Percentiles rank a stretch among this genome's conserved stretches.
Evolutionary conservation across 2,888 invertebrate species (phyloP).

Genomic region (Tiliacea citrago): DNA sequence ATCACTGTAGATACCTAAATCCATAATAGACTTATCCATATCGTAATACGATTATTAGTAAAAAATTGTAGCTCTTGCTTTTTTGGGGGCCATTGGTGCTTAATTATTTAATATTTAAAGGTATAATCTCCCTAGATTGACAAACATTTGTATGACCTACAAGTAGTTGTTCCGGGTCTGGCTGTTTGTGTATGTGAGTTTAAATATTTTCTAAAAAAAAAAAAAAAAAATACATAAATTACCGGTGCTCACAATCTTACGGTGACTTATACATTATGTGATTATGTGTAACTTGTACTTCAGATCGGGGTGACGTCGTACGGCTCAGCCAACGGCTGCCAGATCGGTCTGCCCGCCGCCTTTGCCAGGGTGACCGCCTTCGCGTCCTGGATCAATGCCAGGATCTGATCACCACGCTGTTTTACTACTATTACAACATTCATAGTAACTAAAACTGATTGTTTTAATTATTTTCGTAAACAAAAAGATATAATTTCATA

Average conservation of each 20-base stretch:
- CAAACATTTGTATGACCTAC: no score
- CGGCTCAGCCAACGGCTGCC: slow-evolving; percentile 68
- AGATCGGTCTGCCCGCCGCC: slow-evolving; percentile 65
- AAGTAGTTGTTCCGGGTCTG: no score
- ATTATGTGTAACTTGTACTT: slow-evolving; percentile 6
- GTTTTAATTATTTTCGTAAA: slow-evolving; percentile 10
- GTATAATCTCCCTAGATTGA: neutral
- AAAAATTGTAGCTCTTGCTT: neutral
- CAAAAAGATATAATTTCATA: neutral
- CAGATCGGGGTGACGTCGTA: slow-evolving; percentile 71
- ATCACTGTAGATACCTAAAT: no score
- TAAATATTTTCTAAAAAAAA: no score
- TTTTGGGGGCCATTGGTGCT: neutral
- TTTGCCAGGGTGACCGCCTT: slow-evolving; percentile 69
- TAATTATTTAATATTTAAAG: neutral
- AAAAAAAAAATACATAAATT: no score
- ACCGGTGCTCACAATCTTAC: no score
- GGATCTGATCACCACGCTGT: slow-evolving; percentile 5
- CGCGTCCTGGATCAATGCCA: slow-evolving; percentile 65
- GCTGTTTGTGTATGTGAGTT: no score
- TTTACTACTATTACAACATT: slow-evolving; percentile 6
- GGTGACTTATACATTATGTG: no score
- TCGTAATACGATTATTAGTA: neutral
- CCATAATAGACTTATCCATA: neutral
- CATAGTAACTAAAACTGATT: neutral